These are phyloP conservation scores for Argyresthia goedartella DNA, from an alignment of 2,888 invertebrate genomes.

Conservation along the genomic window DNA sequence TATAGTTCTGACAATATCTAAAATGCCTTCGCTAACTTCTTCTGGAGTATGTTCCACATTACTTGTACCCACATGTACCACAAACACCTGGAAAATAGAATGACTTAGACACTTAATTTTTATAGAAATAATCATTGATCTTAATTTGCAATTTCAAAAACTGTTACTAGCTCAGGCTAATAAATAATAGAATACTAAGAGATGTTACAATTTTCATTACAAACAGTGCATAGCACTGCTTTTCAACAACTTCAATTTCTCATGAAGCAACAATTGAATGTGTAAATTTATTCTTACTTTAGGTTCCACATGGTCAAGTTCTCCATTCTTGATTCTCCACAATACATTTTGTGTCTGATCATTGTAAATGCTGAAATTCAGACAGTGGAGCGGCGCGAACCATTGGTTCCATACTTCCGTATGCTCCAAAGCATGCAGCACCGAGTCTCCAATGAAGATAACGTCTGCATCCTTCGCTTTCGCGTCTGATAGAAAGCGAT, in stretches of 20 bases:
- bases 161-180: too few species aligned
- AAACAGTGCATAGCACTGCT: background rate
- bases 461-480: conserved; percentile 94
- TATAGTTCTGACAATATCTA: conserved; percentile 81
- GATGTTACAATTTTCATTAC: too few species aligned
- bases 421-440: conserved; percentile 84
- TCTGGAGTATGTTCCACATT: conserved; percentile 86
- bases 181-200: too few species aligned
- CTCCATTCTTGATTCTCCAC: conserved; percentile 92
- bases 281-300: conserved; percentile 70
- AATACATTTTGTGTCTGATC: conserved; percentile 91
- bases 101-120: conserved; percentile 1
- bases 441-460: conserved; percentile 91
- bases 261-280: background rate
- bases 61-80: conserved; percentile 90
- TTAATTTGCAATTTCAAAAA: too few species aligned
- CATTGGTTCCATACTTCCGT: conserved; percentile 91
- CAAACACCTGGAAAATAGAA: conserved; percentile 76
- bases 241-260: background rate
- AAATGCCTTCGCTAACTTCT: conserved; percentile 84
- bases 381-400: conserved; percentile 92
- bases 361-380: conserved; percentile 91
- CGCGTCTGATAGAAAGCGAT: conserved; percentile 85
- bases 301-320: conserved; percentile 88
- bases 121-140: too few species aligned